Percentiles rank a stretch among this genome's conserved stretches.
Conservation (phyloP, 1,140 invertebrate species). For the Dendrolimus kikuchii region DNA sequence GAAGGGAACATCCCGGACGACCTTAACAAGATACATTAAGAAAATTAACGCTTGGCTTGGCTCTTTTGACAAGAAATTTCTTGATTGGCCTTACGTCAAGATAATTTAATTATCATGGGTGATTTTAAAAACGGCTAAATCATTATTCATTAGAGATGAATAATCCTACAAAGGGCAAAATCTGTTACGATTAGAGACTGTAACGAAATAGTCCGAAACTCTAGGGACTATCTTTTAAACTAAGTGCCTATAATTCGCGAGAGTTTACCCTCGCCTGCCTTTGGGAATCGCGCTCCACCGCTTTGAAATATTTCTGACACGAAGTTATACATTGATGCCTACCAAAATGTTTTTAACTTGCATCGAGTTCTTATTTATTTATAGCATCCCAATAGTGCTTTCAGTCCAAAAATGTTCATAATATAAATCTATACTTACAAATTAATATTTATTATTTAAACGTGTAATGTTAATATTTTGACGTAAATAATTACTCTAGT, state of each 20-base stretch:
- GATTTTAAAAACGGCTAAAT: constrained; percentile 7
- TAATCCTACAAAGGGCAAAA: constrained; percentile 5
- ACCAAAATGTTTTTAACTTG: too few relatives aligned
- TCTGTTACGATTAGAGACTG: constrained; percentile 28
- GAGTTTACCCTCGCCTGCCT: constrained; percentile 49
- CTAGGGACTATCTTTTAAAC: constrained; percentile 57
- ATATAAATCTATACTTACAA: too few relatives aligned
- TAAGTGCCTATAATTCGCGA: constrained; percentile 64
- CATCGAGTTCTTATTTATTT: too few relatives aligned
- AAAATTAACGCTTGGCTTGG: constrained; percentile 51
- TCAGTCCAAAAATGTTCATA: too few relatives aligned
- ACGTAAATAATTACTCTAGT: too few relatives aligned
- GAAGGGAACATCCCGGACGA: constrained; percentile 28
- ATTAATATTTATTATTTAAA: too few relatives aligned
- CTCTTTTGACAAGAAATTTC: constrained; percentile 45
- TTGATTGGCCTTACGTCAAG: constrained; percentile 52
- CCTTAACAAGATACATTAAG: constrained; percentile 58
- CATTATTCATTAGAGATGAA: background rate
- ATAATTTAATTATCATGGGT: constrained; percentile 42
- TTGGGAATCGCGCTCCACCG: constrained; percentile 42
- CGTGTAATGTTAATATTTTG: too few relatives aligned
- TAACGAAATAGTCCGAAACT: constrained; percentile 43
- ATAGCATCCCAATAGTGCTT: too few relatives aligned
- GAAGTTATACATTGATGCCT: constrained; percentile 17
- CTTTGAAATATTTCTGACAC: constrained; percentile 49